Evolutionary conservation across 2,888 invertebrate genomes (phyloP), one percentile per base, ranked within the genome.

Genomic region (Gandaritis pyraliata): DNA sequence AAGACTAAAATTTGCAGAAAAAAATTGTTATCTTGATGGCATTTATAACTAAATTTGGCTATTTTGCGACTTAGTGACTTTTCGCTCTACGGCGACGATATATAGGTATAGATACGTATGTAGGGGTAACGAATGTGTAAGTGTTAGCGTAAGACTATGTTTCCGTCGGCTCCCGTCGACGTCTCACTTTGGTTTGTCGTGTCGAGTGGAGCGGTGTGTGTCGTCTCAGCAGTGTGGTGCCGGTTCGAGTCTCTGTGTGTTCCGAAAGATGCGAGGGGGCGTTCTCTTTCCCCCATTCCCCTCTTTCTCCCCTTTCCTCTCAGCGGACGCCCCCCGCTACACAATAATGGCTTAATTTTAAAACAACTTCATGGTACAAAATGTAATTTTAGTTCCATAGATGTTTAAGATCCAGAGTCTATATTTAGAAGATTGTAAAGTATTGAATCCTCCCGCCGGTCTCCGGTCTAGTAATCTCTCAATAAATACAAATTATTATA

Each of bases 371-470:
- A 89, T 88, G 90, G 90, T 90, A 90, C 90, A 90, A 90, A 90
- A 82, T 81, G 81, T 89, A 87, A 89, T 86, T 88, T 89, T 88
- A 89, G 86, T 88, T 89, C 86, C 86, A 88, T 90, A 90, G 87
- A 82, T 75, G 73, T 83, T 82, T 89, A 90, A 88, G 87, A 87
- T 78, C 82, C 86, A 90, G 88, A 89, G 87, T 86, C 86, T 88
- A 88, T 88, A 88, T 87, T 84, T 86, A 85, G 82, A 85, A 79
- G 78, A 75, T 73, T 76, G 78, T 78, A 72, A 54, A 72, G 59
- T 66, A 63, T 66, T 64, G 47, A 68, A 73, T 77, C 78, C 83
- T 82, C 81, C 79, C 74, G 72, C 74, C 69, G 74, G 73, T 60
- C 58, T 61, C 67, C 62, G 73, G 71, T 62, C 68, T 68, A 62